These are phyloP conservation scores for Panagrolaimus sp. DNA, from an alignment of 1,140 invertebrate species.

Conservation along the genomic window DNA sequence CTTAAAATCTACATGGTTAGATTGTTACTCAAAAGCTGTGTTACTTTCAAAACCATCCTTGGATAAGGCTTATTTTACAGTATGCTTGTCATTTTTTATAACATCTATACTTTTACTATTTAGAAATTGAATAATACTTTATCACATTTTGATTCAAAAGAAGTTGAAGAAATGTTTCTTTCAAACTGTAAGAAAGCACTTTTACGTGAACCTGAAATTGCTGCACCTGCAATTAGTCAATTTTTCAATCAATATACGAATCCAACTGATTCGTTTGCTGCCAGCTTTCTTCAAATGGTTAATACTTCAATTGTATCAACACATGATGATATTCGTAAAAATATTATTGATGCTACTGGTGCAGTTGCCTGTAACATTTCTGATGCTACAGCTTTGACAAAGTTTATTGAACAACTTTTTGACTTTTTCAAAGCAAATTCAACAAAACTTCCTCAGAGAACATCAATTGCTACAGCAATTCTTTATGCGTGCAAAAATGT, in stretches of 20 bases:
- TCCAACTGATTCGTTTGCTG: not conserved
- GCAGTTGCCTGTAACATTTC: not conserved
- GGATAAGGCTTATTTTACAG: not conserved
- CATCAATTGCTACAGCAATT: not conserved
- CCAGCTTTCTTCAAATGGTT: not conserved
- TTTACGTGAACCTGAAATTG: conserved; percentile 1
- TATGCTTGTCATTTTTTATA: not conserved
- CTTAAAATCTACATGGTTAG: not conserved
- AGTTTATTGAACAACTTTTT: not conserved
- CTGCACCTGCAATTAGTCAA: not conserved
- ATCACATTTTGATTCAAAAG: not conserved
- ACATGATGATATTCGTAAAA: not conserved
- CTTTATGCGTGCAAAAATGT: not conserved
- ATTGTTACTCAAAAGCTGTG: not conserved
- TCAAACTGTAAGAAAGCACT: conserved; percentile 6
- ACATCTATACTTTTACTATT: not conserved
- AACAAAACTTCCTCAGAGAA: conserved; percentile 4
- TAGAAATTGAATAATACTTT: not conserved
- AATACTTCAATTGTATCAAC: not conserved
- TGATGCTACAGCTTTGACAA: not conserved
- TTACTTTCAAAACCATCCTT: not conserved
- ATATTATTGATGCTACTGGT: not conserved
- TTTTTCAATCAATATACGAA: not conserved
- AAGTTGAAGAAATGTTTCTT: not conserved
- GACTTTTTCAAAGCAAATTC: conserved; percentile 6